Conservation (phyloP, 2,113 vertebrate genomes). For the Periophthalmus modestus region DNA sequence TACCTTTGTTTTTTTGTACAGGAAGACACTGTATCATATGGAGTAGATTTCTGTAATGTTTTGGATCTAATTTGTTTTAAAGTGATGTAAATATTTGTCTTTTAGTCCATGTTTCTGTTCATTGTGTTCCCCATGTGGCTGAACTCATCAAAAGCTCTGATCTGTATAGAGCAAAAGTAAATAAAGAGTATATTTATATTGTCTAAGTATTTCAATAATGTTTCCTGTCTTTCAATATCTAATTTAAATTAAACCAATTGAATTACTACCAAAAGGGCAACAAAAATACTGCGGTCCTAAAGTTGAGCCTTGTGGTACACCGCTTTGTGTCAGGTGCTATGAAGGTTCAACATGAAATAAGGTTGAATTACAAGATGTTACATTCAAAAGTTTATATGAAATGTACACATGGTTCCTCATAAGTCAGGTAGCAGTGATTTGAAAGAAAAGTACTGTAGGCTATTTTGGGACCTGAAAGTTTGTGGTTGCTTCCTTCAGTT, state of each 20-base stretch:
- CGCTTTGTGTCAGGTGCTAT: neutral
- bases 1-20: neutral
- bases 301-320: neutral
- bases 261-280: neutral
- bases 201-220: neutral
- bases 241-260: neutral
- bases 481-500: too few relatives aligned
- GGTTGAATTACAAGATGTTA: too few relatives aligned
- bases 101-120: neutral
- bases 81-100: slow-evolving; percentile 9
- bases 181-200: slow-evolving; percentile 16
- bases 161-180: slow-evolving; percentile 3
- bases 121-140: neutral
- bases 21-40: neutral
- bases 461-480: too few relatives aligned
- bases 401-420: too few relatives aligned
- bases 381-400: too few relatives aligned
- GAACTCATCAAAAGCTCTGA: slow-evolving; percentile 2
- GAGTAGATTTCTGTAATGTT: slow-evolving; percentile 8
- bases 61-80: neutral
- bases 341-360: too few relatives aligned
- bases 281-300: neutral
- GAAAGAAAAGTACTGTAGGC: too few relatives aligned
- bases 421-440: too few relatives aligned
- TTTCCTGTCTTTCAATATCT: slow-evolving; percentile 1